A percentile compares a stretch with the other conserved stretches of the same genome.
phyloP scores from a whole-genome alignment of 2,888 invertebrate genomes.

The Onchidella celtica region DNA sequence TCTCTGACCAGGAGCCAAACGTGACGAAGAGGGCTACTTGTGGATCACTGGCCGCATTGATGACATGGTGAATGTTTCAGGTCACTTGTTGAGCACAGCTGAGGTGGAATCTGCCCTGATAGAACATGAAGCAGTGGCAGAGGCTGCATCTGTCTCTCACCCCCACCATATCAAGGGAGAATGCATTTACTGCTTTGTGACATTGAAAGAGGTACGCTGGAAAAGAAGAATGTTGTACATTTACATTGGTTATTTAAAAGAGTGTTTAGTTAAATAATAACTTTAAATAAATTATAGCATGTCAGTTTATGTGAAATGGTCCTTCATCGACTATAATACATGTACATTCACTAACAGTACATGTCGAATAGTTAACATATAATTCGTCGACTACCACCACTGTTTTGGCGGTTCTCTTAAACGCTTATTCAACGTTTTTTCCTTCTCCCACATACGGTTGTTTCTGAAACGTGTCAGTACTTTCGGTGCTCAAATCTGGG shows the following conservation, averaged over 20 bases:
- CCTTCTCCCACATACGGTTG: neutral
- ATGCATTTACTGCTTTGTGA: slow-evolving; percentile 97
- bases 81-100: slow-evolving; percentile 97
- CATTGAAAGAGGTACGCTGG: slow-evolving; percentile 86
- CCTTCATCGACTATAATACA: no score
- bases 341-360: no score
- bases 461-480: no score
- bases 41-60: slow-evolving; percentile 99
- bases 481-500: no score
- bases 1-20: slow-evolving; percentile 88
- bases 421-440: neutral
- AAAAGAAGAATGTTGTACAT: no score
- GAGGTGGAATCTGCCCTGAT: slow-evolving; percentile 85
- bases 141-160: slow-evolving; percentile 97
- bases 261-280: no score
- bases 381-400: no score
- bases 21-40: slow-evolving; percentile 96
- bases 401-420: no score
- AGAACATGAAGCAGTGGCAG: slow-evolving; percentile 86
- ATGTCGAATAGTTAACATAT: no score
- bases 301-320: no score
- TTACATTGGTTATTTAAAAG: no score
- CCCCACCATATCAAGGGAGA: slow-evolving; percentile 98
- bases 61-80: slow-evolving; percentile 99
- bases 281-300: no score